phyloP scores from a whole-genome alignment of 2,113 vertebrate genomes.

The Tympanuchus pallidicinctus region DNA sequence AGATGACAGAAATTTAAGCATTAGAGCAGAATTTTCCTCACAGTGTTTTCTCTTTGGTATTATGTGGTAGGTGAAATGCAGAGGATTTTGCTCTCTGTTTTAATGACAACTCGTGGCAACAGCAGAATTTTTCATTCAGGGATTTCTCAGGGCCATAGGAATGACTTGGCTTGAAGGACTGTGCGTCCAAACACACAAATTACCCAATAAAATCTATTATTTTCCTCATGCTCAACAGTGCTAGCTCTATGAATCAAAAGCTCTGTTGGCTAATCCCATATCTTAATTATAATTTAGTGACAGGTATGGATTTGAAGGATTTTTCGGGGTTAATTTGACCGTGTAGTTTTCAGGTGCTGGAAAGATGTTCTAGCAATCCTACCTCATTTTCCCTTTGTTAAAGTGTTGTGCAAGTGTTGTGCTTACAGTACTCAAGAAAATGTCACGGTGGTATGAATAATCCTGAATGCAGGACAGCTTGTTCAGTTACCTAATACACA shows the following conservation, averaged over 20 bases:
- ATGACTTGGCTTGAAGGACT: slow-evolving; percentile 12
- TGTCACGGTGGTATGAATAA: neutral
- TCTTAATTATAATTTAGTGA: slow-evolving; percentile 1
- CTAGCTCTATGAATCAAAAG: slow-evolving; percentile 3
- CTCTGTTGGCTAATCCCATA: neutral
- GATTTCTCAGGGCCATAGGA: neutral
- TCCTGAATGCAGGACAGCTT: neutral
- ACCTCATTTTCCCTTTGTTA: neutral
- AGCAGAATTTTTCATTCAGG: neutral
- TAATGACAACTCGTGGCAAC: neutral
- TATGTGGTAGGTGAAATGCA: neutral
- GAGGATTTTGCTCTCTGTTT: neutral
- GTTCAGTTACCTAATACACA: neutral
- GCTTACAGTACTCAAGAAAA: neutral
- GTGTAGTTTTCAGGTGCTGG: neutral
- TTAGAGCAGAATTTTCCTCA: neutral
- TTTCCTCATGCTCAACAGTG: neutral
- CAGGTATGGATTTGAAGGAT: neutral
- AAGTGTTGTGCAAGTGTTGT: neutral
- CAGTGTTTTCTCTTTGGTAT: neutral
- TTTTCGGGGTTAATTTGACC: neutral
- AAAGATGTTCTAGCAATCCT: neutral
- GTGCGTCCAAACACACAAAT: neutral
- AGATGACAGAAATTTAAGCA: neutral
- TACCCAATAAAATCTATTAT: neutral